A percentile compares a stretch with the other conserved stretches of the same genome.
Evolutionary conservation across 2,113 vertebrate genomes (phyloP).

Genomic region (Gulo gulo): DNA sequence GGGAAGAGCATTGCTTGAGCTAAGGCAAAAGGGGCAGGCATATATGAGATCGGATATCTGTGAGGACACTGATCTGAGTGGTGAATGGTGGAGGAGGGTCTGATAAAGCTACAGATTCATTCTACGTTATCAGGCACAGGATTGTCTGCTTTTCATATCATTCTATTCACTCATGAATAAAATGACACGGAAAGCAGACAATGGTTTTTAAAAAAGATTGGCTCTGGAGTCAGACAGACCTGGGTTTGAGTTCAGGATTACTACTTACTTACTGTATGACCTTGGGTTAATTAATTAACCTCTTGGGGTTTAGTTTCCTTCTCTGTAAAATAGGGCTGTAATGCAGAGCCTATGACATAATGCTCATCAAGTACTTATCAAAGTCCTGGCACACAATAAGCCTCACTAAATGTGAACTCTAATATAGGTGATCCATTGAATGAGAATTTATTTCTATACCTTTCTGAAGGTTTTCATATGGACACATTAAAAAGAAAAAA

Average conservation of each 20-base stretch:
- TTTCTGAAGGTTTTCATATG: not conserved
- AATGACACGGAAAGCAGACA: conserved; percentile 22
- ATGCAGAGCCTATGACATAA: not conserved
- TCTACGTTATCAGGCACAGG: not conserved
- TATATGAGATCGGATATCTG: not conserved
- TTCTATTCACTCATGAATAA: conserved; percentile 43
- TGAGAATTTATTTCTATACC: not conserved
- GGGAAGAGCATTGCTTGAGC: not conserved
- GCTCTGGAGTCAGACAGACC: not conserved
- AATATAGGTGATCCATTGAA: conserved; percentile 14
- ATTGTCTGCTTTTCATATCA: not conserved
- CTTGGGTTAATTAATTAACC: conserved; percentile 27
- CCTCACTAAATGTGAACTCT: not conserved
- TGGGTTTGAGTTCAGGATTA: conserved; percentile 15
- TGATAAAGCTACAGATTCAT: not conserved
- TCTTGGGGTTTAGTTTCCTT: conserved; percentile 9
- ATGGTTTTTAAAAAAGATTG: not conserved
- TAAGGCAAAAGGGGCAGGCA: not conserved
- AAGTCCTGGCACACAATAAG: not conserved
- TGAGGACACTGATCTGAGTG: not conserved
- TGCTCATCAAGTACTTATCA: not conserved
- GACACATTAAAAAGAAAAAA: not conserved
- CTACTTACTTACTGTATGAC: not conserved
- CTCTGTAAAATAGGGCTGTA: conserved; percentile 21
- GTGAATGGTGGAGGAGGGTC: not conserved